Conservation (phyloP, 2,888 invertebrate species). For the Coleophora deauratella region DNA sequence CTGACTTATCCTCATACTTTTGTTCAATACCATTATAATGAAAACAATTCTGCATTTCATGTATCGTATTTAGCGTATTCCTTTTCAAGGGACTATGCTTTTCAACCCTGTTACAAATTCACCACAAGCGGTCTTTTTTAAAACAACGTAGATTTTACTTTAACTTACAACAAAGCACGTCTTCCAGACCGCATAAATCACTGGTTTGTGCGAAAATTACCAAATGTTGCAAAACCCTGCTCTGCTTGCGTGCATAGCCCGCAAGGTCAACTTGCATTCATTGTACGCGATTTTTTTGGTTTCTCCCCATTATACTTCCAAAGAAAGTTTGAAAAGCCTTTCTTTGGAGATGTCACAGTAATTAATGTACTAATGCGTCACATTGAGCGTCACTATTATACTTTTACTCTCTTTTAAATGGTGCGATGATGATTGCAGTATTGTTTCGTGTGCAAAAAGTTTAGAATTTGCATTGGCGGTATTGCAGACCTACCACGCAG, state of each 20-base stretch:
- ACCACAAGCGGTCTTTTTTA: slow-evolving; percentile 59
- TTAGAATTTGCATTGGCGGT: slow-evolving; percentile 49
- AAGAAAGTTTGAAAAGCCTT: slow-evolving; percentile 51
- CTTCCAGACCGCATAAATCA: slow-evolving; percentile 54
- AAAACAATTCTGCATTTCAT: slow-evolving; percentile 41
- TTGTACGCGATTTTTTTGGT: slow-evolving; percentile 31
- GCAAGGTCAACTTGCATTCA: slow-evolving; percentile 53
- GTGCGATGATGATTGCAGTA: slow-evolving; percentile 38
- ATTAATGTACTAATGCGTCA: slow-evolving; percentile 61
- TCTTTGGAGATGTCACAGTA: slow-evolving; percentile 50
- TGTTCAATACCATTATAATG: slow-evolving; percentile 8
- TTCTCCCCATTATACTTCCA: slow-evolving; percentile 30
- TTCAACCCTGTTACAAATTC: slow-evolving; percentile 41
- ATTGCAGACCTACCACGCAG: slow-evolving; percentile 54
- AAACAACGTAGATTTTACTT: slow-evolving; percentile 41
- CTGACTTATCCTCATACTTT: slow-evolving; percentile 10
- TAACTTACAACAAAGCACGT: slow-evolving; percentile 41
- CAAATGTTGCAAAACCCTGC: slow-evolving; percentile 54
- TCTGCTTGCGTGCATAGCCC: slow-evolving; percentile 28
- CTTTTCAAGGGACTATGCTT: slow-evolving; percentile 19
- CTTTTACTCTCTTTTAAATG: slow-evolving; percentile 59
- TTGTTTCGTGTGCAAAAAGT: slow-evolving; percentile 38
- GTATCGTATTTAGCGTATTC: slow-evolving; percentile 34
- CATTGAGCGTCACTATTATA: slow-evolving; percentile 40
- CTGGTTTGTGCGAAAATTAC: slow-evolving; percentile 51